Conservation (phyloP, 2,113 vertebrate species). For the Sinocyclocheilus rhinocerous region DNA sequence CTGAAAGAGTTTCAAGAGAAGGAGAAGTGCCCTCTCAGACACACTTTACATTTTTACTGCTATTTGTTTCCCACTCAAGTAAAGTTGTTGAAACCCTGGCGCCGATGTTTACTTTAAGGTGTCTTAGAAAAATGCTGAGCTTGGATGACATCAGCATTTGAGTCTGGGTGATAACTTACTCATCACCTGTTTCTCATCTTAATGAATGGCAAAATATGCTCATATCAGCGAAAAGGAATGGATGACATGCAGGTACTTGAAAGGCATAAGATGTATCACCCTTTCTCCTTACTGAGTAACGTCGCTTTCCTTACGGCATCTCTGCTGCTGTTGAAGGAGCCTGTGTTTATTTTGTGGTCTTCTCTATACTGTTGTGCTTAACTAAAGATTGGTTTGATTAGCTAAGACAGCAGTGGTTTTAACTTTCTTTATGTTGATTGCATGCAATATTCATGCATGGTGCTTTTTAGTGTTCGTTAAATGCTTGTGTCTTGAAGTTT, state of each 20-base stretch:
- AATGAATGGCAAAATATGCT: slow-evolving; percentile 26
- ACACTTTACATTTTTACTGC: not conserved
- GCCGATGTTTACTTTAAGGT: slow-evolving; percentile 22
- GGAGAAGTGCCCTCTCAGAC: not conserved
- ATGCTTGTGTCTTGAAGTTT: not conserved
- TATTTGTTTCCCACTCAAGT: not conserved
- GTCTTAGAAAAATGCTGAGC: slow-evolving; percentile 42
- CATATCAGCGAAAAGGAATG: slow-evolving; percentile 33
- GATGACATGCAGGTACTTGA: slow-evolving; percentile 9
- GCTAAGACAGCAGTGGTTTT: not conserved
- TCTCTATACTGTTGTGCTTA: not conserved
- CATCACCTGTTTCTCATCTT: slow-evolving; percentile 38
- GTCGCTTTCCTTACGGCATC: not conserved
- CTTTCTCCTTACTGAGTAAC: not conserved
- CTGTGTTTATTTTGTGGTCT: not conserved
- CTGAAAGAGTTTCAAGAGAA: not conserved
- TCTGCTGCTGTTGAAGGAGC: not conserved
- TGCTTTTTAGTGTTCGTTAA: not conserved
- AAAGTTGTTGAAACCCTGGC: slow-evolving; percentile 1
- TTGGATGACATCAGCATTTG: slow-evolving; percentile 57
- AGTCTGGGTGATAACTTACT: slow-evolving; percentile 59
- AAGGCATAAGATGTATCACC: not conserved
- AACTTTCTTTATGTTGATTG: not conserved
- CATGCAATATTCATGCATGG: not conserved
- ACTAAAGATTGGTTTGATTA: not conserved